Conservation (phyloP, 2,888 invertebrate species). For the Calameuta filiformis region DNA sequence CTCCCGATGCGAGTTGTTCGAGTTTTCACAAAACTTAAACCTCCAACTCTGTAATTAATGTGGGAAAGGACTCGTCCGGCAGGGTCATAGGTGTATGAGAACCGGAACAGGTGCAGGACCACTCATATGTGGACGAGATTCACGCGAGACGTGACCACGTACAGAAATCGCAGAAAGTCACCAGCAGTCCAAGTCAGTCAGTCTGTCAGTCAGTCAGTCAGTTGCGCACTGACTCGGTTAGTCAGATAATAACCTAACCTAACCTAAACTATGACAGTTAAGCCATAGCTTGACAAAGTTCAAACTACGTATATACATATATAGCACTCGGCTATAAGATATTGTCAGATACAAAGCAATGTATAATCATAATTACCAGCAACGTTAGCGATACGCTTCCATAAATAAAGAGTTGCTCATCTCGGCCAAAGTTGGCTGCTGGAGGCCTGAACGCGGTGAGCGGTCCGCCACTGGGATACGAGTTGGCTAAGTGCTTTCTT, state of each 20-base stretch:
- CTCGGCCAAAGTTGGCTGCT: slow-evolving; percentile 51
- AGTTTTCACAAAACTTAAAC: slow-evolving; percentile 43
- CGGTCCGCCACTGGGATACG: slow-evolving; percentile 24
- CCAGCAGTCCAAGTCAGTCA: neutral
- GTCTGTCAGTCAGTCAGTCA: neutral
- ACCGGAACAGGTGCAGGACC: slow-evolving; percentile 57
- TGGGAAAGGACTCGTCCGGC: slow-evolving; percentile 46
- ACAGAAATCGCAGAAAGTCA: slow-evolving; percentile 40
- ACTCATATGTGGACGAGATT: slow-evolving; percentile 27
- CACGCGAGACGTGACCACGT: slow-evolving; percentile 48
- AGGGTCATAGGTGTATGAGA: slow-evolving; percentile 60
- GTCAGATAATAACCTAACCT: neutral
- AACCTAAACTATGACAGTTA: neutral
- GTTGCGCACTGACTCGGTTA: neutral
- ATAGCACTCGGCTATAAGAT: neutral
- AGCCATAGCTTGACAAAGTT: neutral
- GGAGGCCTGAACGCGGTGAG: slow-evolving; percentile 38
- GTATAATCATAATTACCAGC: neutral
- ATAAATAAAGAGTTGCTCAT: slow-evolving; percentile 57
- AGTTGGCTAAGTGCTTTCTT: slow-evolving; percentile 53
- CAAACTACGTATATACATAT: neutral
- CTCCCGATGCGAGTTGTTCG: neutral
- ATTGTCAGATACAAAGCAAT: neutral
- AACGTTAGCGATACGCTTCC: slow-evolving; percentile 33
- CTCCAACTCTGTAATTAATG: slow-evolving; percentile 49